A percentile compares a stretch with the other conserved stretches of the same genome.
Evolutionary conservation across 2,888 invertebrate genomes (phyloP).

Genomic region (Kryphioiulus occultus): DNA sequence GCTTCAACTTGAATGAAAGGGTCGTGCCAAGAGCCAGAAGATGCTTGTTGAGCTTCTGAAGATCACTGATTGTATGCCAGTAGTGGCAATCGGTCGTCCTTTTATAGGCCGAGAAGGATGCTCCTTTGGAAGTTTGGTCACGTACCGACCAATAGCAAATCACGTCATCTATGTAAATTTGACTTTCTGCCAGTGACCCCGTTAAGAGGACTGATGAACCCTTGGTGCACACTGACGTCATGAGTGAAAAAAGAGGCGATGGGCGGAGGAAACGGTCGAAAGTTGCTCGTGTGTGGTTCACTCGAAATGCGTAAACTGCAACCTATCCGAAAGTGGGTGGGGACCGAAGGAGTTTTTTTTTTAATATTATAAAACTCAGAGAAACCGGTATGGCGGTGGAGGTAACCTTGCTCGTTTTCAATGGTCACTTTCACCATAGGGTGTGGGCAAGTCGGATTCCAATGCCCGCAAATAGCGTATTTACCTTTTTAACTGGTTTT

Average conservation of each 20-base stretch:
- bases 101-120: slow-evolving; percentile 6
- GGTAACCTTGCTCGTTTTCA: neutral
- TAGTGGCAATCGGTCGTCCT: neutral
- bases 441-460: neutral
- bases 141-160: slow-evolving; percentile 19
- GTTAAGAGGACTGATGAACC: slow-evolving; percentile 50
- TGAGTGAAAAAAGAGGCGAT: neutral
- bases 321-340: neutral
- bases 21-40: neutral
- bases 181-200: slow-evolving; percentile 47
- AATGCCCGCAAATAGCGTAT: neutral
- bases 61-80: neutral
- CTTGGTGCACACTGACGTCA: slow-evolving; percentile 7
- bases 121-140: neutral
- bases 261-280: slow-evolving; percentile 29
- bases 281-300: slow-evolving; percentile 18
- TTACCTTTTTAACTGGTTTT: slow-evolving; percentile 10
- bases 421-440: neutral
- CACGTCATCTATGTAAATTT: slow-evolving; percentile 42
- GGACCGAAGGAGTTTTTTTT: neutral
- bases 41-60: neutral
- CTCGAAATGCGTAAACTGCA: neutral
- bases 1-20: neutral
- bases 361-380: neutral
- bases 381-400: neutral